phyloP scores from a whole-genome alignment of 1,140 invertebrate genomes.

The Dreissena polymorpha region DNA sequence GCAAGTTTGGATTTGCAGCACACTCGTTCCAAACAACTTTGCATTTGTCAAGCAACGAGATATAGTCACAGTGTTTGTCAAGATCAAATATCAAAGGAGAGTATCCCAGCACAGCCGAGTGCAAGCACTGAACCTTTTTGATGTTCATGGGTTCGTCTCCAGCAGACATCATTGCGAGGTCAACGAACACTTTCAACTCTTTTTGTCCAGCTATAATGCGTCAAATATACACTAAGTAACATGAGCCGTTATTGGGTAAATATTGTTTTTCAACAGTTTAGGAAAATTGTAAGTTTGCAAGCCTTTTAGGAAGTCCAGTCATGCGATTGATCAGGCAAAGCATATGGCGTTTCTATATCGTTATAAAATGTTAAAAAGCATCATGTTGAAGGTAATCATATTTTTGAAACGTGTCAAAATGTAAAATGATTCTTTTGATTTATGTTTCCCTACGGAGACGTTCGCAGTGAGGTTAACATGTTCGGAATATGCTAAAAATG shows the following conservation, averaged over 20 bases:
- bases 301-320: too few relatives aligned
- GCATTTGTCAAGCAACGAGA: conserved; percentile 67
- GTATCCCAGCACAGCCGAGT: conserved; percentile 74
- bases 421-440: too few relatives aligned
- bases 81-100: conserved; percentile 76
- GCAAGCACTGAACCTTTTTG: conserved; percentile 69
- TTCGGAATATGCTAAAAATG: too few relatives aligned
- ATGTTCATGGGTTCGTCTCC: conserved; percentile 73
- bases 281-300: neutral
- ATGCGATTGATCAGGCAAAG: neutral
- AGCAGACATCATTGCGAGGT: conserved; percentile 74
- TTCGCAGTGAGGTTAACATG: too few relatives aligned
- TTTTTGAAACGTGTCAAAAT: too few relatives aligned
- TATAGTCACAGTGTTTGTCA: conserved; percentile 57
- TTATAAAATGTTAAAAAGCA: neutral
- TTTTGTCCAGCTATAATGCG: conserved; percentile 62
- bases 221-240: neutral
- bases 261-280: neutral
- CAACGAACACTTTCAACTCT: conserved; percentile 77
- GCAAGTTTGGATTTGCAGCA: conserved; percentile 64
- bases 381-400: neutral
- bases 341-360: neutral
- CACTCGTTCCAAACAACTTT: conserved; percentile 71
- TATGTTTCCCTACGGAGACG: too few relatives aligned
- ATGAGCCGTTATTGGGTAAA: neutral